phyloP scores from a whole-genome alignment of 2,113 vertebrate genomes.

The Odobenus rosmarus region DNA sequence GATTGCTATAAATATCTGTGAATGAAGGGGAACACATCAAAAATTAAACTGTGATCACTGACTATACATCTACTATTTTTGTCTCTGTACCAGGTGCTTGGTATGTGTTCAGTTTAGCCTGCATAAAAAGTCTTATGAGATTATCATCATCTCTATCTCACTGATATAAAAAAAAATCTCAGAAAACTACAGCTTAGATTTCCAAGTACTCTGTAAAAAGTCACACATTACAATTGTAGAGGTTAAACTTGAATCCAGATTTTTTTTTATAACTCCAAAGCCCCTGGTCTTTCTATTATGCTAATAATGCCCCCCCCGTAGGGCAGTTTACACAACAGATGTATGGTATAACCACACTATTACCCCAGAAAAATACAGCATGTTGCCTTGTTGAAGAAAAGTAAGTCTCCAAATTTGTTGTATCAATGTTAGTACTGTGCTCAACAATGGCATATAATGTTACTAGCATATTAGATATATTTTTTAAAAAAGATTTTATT shows the following conservation, averaged over 20 bases:
- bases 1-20: background rate
- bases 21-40: background rate
- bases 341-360: background rate
- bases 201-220: background rate
- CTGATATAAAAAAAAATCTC: background rate
- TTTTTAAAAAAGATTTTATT: background rate
- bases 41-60: background rate
- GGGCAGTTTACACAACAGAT: background rate
- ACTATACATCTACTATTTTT: background rate
- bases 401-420: background rate
- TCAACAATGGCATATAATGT: background rate
- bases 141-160: background rate
- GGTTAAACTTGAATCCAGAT: background rate
- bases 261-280: slow-evolving; percentile 20
- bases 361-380: background rate
- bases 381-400: background rate
- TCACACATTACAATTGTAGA: background rate
- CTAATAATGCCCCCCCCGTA: background rate
- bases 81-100: background rate
- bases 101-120: background rate
- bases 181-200: background rate
- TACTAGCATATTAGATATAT: background rate
- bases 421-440: background rate
- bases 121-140: background rate
- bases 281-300: background rate